phyloP scores from a whole-genome alignment of 2,888 invertebrate genomes.

The Epirrhoe tristata region DNA sequence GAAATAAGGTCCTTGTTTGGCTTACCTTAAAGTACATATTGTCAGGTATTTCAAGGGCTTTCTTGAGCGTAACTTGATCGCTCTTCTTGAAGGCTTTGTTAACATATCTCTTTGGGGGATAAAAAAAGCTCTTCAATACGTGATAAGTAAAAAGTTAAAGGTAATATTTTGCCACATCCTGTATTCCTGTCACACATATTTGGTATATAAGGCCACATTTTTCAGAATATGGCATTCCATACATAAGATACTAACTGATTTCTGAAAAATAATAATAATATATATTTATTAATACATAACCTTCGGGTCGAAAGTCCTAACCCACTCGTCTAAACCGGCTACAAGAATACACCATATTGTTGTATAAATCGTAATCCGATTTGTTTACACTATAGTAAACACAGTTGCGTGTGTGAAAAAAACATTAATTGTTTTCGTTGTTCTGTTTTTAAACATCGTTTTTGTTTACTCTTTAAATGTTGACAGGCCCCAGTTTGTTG shows the following conservation, averaged over 20 bases:
- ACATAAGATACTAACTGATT: too few species aligned
- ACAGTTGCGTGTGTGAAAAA: slow-evolving; percentile 23
- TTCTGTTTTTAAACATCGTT: slow-evolving; percentile 25
- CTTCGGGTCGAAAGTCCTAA: too few species aligned
- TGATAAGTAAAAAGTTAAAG: too few species aligned
- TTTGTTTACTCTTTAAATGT: slow-evolving; percentile 40
- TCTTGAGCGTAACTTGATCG: slow-evolving; percentile 33
- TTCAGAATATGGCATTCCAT: too few species aligned
- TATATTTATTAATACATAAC: too few species aligned
- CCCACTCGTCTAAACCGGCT: too few species aligned
- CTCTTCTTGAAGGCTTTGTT: slow-evolving; percentile 26
- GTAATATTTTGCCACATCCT: too few species aligned
- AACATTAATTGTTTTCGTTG: slow-evolving; percentile 28
- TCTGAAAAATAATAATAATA: too few species aligned
- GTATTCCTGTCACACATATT: too few species aligned
- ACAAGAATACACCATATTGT: neutral
- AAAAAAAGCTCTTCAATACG: slow-evolving; percentile 23
- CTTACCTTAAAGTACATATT: slow-evolving; percentile 4
- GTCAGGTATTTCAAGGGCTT: slow-evolving; percentile 24
- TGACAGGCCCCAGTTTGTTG: slow-evolving; percentile 46
- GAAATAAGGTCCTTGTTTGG: slow-evolving; percentile 21
- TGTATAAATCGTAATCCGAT: neutral
- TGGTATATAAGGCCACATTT: too few species aligned
- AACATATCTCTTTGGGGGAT: slow-evolving; percentile 20
- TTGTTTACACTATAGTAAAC: slow-evolving; percentile 10